phyloP scores from a whole-genome alignment of 2,888 invertebrate genomes.

The Xiphydria camelus region DNA sequence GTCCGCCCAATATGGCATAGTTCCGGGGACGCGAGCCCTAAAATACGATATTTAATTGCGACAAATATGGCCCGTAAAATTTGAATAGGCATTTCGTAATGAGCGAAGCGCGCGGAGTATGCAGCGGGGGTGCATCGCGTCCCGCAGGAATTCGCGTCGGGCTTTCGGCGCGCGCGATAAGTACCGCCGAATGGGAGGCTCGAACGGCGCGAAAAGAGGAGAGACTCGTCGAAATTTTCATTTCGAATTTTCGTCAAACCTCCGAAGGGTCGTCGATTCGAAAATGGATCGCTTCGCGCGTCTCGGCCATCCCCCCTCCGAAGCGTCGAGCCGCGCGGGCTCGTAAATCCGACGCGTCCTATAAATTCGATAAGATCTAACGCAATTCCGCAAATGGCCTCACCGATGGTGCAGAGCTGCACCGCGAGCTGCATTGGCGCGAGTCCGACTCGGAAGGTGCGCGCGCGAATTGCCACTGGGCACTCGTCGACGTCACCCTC shows the following conservation, averaged over 20 bases:
- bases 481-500: slow-evolving; percentile 10
- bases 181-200: too few species aligned
- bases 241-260: too few species aligned
- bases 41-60: slow-evolving; percentile 53
- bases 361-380: slow-evolving; percentile 22
- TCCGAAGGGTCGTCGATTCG: too few species aligned
- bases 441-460: too few species aligned
- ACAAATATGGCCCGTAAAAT: slow-evolving; percentile 54
- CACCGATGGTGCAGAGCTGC: too few species aligned
- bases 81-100: slow-evolving; percentile 53
- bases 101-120: slow-evolving; percentile 19
- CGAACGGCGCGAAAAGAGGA: too few species aligned
- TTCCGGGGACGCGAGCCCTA: slow-evolving; percentile 41
- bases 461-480: slow-evolving; percentile 22
- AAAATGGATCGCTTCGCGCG: too few species aligned
- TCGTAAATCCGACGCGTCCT: slow-evolving; percentile 17
- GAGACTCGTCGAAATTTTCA: too few species aligned
- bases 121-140: neutral
- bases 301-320: too few species aligned
- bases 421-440: too few species aligned
- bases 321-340: too few species aligned
- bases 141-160: neutral
- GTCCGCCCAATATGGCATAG: slow-evolving; percentile 43
- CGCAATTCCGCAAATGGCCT: slow-evolving; percentile 20
- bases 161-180: too few species aligned